Percentiles rank a stretch among this genome's conserved stretches.
Conservation (phyloP, 2,797 vertebrate genomes). For the Enoplosus armatus region DNA sequence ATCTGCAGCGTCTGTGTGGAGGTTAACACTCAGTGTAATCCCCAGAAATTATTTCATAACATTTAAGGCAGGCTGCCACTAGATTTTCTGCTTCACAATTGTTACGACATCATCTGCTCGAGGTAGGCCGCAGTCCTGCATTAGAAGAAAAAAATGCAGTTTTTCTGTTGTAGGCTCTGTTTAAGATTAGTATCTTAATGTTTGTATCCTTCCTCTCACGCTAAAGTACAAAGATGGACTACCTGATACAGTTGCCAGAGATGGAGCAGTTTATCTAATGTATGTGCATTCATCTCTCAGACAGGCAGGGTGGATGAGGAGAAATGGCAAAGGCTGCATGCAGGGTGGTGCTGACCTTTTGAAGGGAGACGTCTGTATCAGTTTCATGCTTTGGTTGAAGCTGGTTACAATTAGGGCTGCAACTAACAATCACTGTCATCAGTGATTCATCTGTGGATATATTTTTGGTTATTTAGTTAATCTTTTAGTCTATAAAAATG, state of each 20-base stretch:
- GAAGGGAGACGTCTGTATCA: conserved; percentile 31
- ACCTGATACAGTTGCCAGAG: conserved; percentile 14
- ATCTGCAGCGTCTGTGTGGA: conserved; percentile 5
- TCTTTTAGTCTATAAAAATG: background rate
- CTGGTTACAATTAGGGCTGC: conserved; percentile 18
- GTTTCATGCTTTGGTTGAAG: conserved; percentile 29
- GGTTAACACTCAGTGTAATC: conserved; percentile 40
- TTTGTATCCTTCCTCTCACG: background rate
- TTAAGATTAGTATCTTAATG: background rate
- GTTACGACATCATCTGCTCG: conserved; percentile 17
- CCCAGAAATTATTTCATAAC: conserved; percentile 45
- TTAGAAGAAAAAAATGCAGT: background rate
- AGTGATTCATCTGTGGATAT: background rate
- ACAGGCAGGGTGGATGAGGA: conserved; percentile 18
- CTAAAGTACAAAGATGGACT: conserved; percentile 24
- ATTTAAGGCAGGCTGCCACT: conserved; percentile 30
- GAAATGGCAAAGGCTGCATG: conserved; percentile 44
- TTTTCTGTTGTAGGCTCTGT: background rate
- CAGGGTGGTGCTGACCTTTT: conserved; percentile 63
- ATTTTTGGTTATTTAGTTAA: background rate
- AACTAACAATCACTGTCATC: background rate
- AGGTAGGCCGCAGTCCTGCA: background rate
- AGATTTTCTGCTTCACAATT: conserved; percentile 34
- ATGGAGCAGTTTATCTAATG: conserved; percentile 28
- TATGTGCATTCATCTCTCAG: conserved; percentile 41